phyloP scores from a whole-genome alignment of 2,797 vertebrate species.

The Gallinago stenura region DNA sequence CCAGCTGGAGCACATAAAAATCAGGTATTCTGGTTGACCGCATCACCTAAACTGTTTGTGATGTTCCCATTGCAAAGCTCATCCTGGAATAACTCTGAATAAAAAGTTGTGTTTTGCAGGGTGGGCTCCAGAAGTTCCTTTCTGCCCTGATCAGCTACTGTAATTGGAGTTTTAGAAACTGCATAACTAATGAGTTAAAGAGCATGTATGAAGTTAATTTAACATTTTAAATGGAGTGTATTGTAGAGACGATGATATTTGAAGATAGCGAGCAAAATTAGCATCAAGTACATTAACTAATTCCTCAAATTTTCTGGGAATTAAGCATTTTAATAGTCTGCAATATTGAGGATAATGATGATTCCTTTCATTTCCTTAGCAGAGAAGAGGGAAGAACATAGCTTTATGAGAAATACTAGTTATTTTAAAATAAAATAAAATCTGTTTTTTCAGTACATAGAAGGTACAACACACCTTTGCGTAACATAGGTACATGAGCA shows the following conservation, averaged over 20 bases:
- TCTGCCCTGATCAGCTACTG: neutral
- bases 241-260: neutral
- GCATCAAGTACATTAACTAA: conserved; percentile 28
- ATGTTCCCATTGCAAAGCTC: neutral
- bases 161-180: neutral
- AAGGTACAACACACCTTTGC: neutral
- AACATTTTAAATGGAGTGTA: conserved; percentile 13
- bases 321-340: conserved; percentile 46
- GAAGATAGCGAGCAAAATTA: conserved; percentile 34
- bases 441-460: neutral
- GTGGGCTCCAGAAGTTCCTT: neutral
- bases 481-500: rapidly evolving
- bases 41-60: neutral
- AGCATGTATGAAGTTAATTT: conserved; percentile 13
- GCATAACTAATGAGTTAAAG: neutral
- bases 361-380: neutral
- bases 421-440: conserved; percentile 6
- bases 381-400: neutral
- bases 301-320: conserved; percentile 37
- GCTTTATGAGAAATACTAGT: neutral
- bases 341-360: neutral
- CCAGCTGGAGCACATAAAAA: neutral
- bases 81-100: neutral
- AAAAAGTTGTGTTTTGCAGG: neutral
- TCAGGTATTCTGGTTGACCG: neutral